A percentile compares a stretch with the other conserved stretches of the same genome.
These are phyloP conservation scores for Ciconia boyciana DNA, from an alignment of 2,113 vertebrate genomes.

Conservation along the genomic window DNA sequence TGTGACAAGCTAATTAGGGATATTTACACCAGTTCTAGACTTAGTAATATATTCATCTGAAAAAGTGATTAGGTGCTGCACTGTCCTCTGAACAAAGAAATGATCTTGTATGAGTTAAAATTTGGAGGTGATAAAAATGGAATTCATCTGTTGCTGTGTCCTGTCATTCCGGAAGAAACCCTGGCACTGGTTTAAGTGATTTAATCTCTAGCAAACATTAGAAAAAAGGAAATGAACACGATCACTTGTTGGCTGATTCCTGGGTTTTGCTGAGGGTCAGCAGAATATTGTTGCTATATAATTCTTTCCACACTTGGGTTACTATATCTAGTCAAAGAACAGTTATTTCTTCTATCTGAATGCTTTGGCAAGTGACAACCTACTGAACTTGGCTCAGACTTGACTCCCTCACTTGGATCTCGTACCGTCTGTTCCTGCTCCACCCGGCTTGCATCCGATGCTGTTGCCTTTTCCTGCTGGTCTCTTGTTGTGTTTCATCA, in stretches of 20 bases:
- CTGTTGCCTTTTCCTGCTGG: background rate
- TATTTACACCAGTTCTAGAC: constrained; percentile 24
- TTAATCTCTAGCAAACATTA: background rate
- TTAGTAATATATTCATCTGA: background rate
- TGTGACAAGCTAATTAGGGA: constrained; percentile 11
- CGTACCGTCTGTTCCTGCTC: background rate
- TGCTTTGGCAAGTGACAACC: background rate
- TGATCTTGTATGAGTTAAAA: background rate
- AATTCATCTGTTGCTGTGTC: background rate
- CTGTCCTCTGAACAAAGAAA: background rate
- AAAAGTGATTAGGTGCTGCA: background rate
- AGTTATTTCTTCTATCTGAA: background rate
- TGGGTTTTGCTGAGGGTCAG: background rate
- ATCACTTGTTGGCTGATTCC: background rate
- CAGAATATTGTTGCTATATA: background rate
- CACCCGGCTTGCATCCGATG: accelerated
- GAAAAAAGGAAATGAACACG: background rate
- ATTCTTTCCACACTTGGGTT: background rate
- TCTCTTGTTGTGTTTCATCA: background rate
- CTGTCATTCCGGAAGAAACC: background rate
- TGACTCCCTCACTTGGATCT: background rate
- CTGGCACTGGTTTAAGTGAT: background rate
- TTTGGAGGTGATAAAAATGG: background rate
- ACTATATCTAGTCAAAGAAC: background rate
- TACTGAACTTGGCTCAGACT: background rate